Evolutionary conservation across 1,140 invertebrate species (phyloP).

Genomic region (Brachionus koreanus): DNA sequence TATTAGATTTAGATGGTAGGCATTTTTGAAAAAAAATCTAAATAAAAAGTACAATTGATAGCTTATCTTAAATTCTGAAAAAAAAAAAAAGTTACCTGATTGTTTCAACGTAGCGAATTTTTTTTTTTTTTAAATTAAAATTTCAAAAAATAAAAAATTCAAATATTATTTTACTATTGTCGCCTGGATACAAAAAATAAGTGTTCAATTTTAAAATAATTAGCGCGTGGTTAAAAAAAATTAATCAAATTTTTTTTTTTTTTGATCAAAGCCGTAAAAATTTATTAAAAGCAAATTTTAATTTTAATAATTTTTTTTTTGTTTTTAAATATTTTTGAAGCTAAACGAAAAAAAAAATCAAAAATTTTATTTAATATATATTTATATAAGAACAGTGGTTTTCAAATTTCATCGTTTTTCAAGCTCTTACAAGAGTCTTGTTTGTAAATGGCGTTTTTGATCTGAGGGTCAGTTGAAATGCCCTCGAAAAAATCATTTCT

Average conservation of each 20-base stretch:
- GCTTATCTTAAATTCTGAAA: background rate
- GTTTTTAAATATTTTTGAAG: background rate
- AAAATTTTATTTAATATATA: background rate
- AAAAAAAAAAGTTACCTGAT: background rate
- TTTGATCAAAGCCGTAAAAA: background rate
- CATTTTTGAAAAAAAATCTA: background rate
- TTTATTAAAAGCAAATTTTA: background rate
- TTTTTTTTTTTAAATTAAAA: background rate
- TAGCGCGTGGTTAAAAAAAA: background rate
- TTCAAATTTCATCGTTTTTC: background rate
- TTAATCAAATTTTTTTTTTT: background rate
- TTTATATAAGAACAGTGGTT: background rate
- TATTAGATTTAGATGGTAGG: too few relatives aligned
- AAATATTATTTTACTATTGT: background rate
- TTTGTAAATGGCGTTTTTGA: background rate
- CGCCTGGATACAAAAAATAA: background rate
- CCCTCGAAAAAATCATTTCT: slow-evolving; percentile 20
- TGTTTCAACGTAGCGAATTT: too few relatives aligned
- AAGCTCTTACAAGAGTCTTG: slow-evolving; percentile 22
- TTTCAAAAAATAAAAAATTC: background rate
- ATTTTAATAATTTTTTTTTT: background rate
- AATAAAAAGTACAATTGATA: too few relatives aligned
- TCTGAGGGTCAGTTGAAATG: background rate
- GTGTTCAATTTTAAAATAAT: background rate
- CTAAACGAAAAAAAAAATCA: background rate